A percentile compares a stretch with the other conserved stretches of the same genome.
These are phyloP conservation scores for Pedetes capensis DNA, from an alignment of 2,113 vertebrate genomes.

Conservation along the genomic window DNA sequence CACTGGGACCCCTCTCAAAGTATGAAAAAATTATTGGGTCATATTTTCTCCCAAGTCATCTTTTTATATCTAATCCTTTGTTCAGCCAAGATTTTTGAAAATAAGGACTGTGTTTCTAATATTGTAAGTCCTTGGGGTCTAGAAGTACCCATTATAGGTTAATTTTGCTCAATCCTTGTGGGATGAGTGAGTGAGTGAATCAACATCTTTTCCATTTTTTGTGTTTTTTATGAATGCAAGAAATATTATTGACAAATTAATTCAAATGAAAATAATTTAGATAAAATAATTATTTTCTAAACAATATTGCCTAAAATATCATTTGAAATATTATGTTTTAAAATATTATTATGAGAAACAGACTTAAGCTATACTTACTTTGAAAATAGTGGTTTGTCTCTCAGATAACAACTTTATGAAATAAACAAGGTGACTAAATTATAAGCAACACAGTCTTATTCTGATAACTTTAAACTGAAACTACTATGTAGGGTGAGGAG, in stretches of 20 bases:
- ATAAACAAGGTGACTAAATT: background rate
- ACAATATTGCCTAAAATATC: background rate
- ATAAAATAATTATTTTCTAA: conserved; percentile 28
- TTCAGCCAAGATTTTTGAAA: conserved; percentile 13
- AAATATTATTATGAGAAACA: background rate
- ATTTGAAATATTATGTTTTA: conserved; percentile 7
- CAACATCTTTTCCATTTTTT: background rate
- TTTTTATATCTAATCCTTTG: background rate
- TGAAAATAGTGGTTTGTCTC: background rate
- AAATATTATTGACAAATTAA: background rate
- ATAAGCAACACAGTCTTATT: background rate
- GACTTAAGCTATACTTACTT: background rate
- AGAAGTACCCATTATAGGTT: background rate
- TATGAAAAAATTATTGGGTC: background rate
- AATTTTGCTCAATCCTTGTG: background rate
- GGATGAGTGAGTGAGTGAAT: background rate
- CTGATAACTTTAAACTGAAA: background rate
- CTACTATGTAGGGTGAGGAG: background rate
- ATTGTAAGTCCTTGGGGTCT: background rate
- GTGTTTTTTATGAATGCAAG: background rate
- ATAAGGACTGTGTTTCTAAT: background rate
- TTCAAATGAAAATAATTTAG: conserved; percentile 15
- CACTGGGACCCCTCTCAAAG: background rate
- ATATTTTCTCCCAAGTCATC: background rate
- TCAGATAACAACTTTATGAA: conserved; percentile 3